Conservation (phyloP, 2,113 vertebrate species). For the Syngnathus typhle region DNA sequence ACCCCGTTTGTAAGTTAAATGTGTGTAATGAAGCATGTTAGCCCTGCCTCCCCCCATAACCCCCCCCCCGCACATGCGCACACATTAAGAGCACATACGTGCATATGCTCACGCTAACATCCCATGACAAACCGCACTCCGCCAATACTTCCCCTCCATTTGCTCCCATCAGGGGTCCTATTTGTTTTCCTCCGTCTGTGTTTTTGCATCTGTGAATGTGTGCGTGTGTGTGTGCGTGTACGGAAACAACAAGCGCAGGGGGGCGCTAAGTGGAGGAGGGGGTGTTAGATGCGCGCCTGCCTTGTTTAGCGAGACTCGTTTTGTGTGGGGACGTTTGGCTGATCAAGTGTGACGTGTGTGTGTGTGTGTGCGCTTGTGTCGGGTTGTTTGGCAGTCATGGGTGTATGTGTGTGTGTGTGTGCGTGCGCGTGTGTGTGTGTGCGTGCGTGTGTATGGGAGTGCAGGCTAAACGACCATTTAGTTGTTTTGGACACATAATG, state of each 20-base stretch:
- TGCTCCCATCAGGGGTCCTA: slow-evolving; percentile 55
- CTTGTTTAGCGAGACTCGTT: slow-evolving; percentile 47
- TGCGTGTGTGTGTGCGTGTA: slow-evolving; percentile 37
- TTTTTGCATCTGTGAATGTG: slow-evolving; percentile 46
- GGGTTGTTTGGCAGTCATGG: slow-evolving; percentile 17
- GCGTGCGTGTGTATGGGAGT: slow-evolving; percentile 18
- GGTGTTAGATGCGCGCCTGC: slow-evolving; percentile 35
- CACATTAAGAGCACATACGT: slow-evolving; percentile 17
- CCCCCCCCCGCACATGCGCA: slow-evolving; percentile 19
- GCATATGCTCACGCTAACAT: slow-evolving; percentile 52
- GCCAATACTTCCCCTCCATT: slow-evolving; percentile 66
- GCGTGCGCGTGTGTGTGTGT: slow-evolving; percentile 41
- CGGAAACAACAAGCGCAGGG: slow-evolving; percentile 44
- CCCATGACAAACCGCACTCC: slow-evolving; percentile 58
- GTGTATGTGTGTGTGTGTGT: slow-evolving; percentile 36
- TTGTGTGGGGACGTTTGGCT: slow-evolving; percentile 46
- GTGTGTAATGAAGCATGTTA: slow-evolving; percentile 68
- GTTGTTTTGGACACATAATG: slow-evolving; percentile 41
- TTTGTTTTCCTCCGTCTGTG: slow-evolving; percentile 32
- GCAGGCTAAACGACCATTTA: slow-evolving; percentile 46
- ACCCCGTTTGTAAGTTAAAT: slow-evolving; percentile 71
- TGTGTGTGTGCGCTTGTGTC: slow-evolving; percentile 48
- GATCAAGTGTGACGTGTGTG: slow-evolving; percentile 58
- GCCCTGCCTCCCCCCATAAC: slow-evolving; percentile 32
- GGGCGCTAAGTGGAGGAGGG: slow-evolving; percentile 24